These are phyloP conservation scores for Thamnophis sirtalis DNA, from an alignment of 2,113 vertebrate genomes.

Conservation along the genomic window DNA sequence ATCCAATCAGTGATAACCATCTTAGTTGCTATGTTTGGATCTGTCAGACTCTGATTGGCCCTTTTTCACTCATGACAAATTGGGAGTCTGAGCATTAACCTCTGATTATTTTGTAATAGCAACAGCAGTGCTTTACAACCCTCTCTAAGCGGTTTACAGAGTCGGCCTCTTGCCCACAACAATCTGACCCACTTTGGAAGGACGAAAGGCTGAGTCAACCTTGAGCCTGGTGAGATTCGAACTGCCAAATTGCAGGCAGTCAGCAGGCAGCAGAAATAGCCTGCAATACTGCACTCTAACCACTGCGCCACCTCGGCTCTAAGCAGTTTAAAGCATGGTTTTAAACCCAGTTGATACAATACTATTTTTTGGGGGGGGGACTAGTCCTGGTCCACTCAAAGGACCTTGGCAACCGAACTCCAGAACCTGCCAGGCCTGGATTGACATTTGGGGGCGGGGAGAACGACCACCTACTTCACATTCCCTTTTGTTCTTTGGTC, in stretches of 20 bases:
- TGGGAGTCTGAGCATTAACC: neutral
- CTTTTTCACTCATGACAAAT: neutral
- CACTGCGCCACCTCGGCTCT: too few species aligned
- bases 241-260: too few species aligned
- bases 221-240: too few species aligned
- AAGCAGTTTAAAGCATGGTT: neutral
- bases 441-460: neutral
- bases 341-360: neutral
- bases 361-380: neutral
- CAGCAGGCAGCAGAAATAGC: too few species aligned
- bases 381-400: neutral
- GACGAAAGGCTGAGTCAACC: too few species aligned
- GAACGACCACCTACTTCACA: conserved; percentile 75
- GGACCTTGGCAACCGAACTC: neutral
- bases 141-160: too few species aligned
- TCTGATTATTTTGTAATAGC: too few species aligned
- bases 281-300: too few species aligned
- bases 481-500: conserved; percentile 81
- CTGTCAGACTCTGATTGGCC: neutral
- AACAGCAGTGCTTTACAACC: too few species aligned
- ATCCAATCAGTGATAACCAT: neutral
- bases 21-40: too few species aligned
- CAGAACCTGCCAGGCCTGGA: neutral
- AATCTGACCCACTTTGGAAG: too few species aligned
- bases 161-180: too few species aligned